Base-by-base conservation (phyloP, 2,888 invertebrate species). In the Drosophila eohydei region DNA sequence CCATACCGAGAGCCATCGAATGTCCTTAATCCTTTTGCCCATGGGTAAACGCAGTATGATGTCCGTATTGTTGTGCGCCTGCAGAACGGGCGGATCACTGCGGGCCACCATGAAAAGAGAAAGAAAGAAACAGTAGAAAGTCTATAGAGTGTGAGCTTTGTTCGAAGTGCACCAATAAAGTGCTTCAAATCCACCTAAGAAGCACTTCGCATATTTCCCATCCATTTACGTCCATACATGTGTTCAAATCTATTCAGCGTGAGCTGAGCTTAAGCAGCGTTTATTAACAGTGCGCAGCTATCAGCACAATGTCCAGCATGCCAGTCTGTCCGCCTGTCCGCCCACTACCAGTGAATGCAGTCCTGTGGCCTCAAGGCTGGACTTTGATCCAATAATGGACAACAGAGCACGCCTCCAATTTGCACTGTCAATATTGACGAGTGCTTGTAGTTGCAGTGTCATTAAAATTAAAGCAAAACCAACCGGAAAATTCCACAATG, bases 1-100 rank as follows among this genome's bases (percentile, higher is more conserved):
- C 98, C 98, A 98, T 52, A 98, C 97, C 77, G 97, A 96, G 82
- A 98, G 94, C 97, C 97, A 98, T 93, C 96, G 95, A 93, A 98
- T 96, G 93, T 98, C 97, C 88, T 96, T 94, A 92, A 98, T 95
- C 93, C 96, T 95, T 93, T 96, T 96, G 73, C 97, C 97, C 83
- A 95, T 95, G 61, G 98, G 98, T 91, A 98, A 94, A 87, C 96
- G 94, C 90, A 98, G 95, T 83, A 98, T 95, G 89, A 98, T 95
- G 94, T 97, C 96, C 40, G 96, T 94, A 93, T 96, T 95, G 91
- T 95, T 95, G 94, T 96, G 96, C 61, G 95, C 94, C 81, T 94
- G 94, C 89, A 97, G 93, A 58, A 96, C 95, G 62, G 96, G 96
- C 36, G 97, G 97, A 92, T 97, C 97, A 80, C 97, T 97, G 95